Base-by-base conservation (phyloP, 2,797 vertebrate genomes). In the Manis javanica region DNA sequence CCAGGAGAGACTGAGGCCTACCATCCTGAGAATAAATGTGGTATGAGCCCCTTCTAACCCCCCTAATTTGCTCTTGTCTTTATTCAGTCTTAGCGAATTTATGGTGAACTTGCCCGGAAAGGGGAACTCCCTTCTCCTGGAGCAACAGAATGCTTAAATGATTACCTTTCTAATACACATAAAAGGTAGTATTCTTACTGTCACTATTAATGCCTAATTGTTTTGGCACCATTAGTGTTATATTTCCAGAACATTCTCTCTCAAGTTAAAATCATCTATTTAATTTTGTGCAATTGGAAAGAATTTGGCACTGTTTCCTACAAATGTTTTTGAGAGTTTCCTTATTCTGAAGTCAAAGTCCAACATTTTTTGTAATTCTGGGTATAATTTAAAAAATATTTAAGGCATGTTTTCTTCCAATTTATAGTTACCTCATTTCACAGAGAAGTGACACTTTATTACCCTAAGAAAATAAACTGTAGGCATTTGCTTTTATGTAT, bases 291-390 rank as follows among this genome's bases (percentile, higher is more conserved):
- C 9, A 85, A 26, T 24, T 46, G 6, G 23, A 11, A 18, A 55
- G 14, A 84, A 88, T 51, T 87, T 87, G 11, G 57, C 31, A 39
- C 3, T 72, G 1, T 64, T 74, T 88, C 23, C 31, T 23, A 55
- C 46, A 86, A 91, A 82, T 66, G 46, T 68, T 86, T 90, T 94
- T 55, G 34, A 72, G 59, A 87, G 3, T 18, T 72, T 97, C 55
- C 42, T 24, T 75, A 77, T 96, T 96, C 72, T 96, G n/a, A 92
- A 42, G 42, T 74, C 51, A 82, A 84, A 86, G 18, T 3, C 1
- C 10, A 92, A 77, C 2, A 5, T 8, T 87, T 96, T 71, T 90
- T 69, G 14, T 81, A 31, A 91, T 85, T 29, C 4, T 3, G 49
- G 95, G 6, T 81, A 1, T 57, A 91, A 39, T 85, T 92, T 77